A percentile compares a stretch with the other conserved stretches of the same genome.
Conservation (phyloP, 1,140 invertebrate species). For the Drosophila oshimai region DNA sequence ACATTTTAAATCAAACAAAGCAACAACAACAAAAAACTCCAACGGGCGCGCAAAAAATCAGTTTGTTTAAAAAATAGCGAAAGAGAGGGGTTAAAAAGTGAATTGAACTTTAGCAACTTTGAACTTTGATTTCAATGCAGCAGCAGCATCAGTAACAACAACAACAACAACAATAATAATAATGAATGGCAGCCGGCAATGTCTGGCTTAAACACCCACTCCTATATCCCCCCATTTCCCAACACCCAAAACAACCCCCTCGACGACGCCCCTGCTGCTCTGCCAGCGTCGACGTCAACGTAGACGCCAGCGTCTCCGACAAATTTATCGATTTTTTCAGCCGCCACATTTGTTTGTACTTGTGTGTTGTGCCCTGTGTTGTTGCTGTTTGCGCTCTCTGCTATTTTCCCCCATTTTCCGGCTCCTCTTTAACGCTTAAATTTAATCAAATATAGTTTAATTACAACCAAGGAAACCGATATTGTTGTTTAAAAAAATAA, state of each 20-base stretch:
- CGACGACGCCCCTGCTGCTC: constrained; percentile 35
- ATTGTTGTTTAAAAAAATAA: not conserved
- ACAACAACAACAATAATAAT: constrained; percentile 24
- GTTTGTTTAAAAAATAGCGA: constrained; percentile 27
- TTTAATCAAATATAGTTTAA: constrained; percentile 28
- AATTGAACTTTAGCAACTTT: constrained; percentile 58
- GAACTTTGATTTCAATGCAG: constrained; percentile 52
- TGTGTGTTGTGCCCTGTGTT: constrained; percentile 27
- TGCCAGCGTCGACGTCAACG: constrained; percentile 34
- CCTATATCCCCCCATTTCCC: not conserved
- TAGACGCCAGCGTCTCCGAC: constrained; percentile 41
- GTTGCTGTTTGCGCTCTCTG: constrained; percentile 16
- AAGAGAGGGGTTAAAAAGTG: constrained; percentile 29
- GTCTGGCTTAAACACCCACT: constrained; percentile 32
- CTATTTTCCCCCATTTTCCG: not conserved
- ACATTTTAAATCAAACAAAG: not conserved
- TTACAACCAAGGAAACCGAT: constrained; percentile 4
- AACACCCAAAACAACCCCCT: constrained; percentile 9
- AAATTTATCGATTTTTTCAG: constrained; percentile 76
- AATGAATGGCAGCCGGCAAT: constrained; percentile 43
- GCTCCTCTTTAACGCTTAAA: constrained; percentile 8
- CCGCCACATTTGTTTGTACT: constrained; percentile 49
- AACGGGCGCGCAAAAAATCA: constrained; percentile 44
- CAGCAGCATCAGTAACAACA: constrained; percentile 9
- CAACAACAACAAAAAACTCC: constrained; percentile 13